Conservation (phyloP, 1,140 invertebrate genomes). For the Palaemon carinicauda region DNA sequence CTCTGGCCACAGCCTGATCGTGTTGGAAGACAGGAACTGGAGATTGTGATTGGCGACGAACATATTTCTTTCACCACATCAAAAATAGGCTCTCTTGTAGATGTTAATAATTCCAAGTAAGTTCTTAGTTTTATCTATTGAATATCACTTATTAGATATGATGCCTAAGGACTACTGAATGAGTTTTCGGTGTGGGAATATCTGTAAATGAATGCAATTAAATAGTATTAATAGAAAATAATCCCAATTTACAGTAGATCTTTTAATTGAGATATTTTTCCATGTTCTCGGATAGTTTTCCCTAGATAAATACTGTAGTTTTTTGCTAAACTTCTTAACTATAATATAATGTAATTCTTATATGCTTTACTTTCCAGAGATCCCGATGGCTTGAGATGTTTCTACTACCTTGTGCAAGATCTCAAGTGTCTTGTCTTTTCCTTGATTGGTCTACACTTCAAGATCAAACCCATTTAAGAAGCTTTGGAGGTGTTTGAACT, state of each 20-base stretch:
- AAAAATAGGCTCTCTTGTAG: constrained; percentile 97
- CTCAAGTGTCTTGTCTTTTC: constrained; percentile 99
- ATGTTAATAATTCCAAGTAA: constrained; percentile 92
- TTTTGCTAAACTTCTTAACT: too few relatives aligned
- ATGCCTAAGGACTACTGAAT: too few relatives aligned
- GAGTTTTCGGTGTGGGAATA: too few relatives aligned
- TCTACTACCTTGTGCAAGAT: constrained; percentile 99
- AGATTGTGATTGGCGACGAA: constrained; percentile 99
- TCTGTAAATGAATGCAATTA: too few relatives aligned
- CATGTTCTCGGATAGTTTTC: too few relatives aligned
- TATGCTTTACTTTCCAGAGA: constrained; percentile 74
- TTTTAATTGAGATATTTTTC: too few relatives aligned
- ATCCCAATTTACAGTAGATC: too few relatives aligned
- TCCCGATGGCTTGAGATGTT: constrained; percentile 95
- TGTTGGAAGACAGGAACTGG: constrained; percentile 96
- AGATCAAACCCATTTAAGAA: constrained; percentile 98
- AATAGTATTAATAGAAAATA: too few relatives aligned
- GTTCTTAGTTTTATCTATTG: not conserved
- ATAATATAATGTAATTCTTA: too few relatives aligned
- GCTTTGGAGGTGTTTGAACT: not conserved
- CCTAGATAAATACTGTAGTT: too few relatives aligned
- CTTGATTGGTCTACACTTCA: constrained; percentile 99
- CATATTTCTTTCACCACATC: constrained; percentile 99
- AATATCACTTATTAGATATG: too few relatives aligned
- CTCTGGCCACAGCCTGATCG: constrained; percentile 96